Evolutionary conservation across 2,888 invertebrate genomes (phyloP), one percentile per base, ranked within the genome.

Genomic region (Germaria angustata): DNA sequence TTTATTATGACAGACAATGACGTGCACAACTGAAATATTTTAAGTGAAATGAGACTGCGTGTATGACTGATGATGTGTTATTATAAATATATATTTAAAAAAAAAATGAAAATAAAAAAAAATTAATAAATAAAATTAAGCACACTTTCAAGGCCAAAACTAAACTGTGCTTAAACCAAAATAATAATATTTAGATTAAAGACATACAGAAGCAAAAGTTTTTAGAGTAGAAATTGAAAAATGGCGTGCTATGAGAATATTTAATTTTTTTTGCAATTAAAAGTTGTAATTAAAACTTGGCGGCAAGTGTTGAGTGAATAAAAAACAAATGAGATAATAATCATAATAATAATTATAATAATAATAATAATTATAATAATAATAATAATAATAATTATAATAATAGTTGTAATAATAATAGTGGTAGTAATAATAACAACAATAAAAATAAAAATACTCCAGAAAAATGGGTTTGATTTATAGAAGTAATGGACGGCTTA

Each of bases 91-190:
- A 81, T 72, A 55, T 73, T 66, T 66, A 78, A 17, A 9, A 39
- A 84, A 65, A 65, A 3, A 28, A 28, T 28, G 28, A 6, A 28
- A 3, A 28, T 5, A 28, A 28, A 28, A 28, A n/a, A n/a, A n/a
- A n/a, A n/a, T n/a, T n/a, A n/a, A n/a, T n/a, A n/a, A n/a, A n/a
- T 24, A 32, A 20, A 65, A 77, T 78, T 83, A 85, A 86, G 86
- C 75, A 78, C 72, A 75, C 61, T 66, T 82, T 71, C 72, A n/a
- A 59, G 75, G 71, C 44, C 34, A 17, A 24, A 39, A 41, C 51
- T 61, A 59, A 66, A 79, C 24, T 59, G 41, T 63, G 11, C 63
- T 73, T 44, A 34, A 28, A 51, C 41, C 55, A 34, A 34, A 22
- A 49, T 68, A 57, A 55, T 24, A 61, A 69, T 13, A 53, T 28